These are phyloP conservation scores for Rhinoraja longicauda DNA, from an alignment of 2,797 vertebrate genomes.

Conservation along the genomic window DNA sequence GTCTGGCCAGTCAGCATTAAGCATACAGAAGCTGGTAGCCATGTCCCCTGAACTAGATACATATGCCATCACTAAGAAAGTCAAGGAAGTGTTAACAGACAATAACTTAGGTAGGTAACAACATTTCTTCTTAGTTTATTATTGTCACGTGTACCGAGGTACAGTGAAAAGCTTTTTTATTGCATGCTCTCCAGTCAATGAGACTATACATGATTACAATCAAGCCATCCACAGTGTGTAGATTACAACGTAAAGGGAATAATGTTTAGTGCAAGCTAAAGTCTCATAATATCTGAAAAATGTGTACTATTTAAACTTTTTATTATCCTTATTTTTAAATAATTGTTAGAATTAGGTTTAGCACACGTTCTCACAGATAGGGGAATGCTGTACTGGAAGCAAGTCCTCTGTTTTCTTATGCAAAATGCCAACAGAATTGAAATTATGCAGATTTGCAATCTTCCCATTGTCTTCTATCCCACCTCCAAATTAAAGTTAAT, in stretches of 20 bases:
- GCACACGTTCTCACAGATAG: neutral
- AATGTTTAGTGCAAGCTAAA: no score
- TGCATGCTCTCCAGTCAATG: neutral
- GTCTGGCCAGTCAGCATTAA: constrained; percentile 75
- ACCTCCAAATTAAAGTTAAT: neutral
- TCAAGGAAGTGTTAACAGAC: constrained; percentile 93
- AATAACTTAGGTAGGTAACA: constrained; percentile 83
- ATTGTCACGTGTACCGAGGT: no score
- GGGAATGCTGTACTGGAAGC: neutral
- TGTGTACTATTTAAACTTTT: neutral
- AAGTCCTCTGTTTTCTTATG: neutral
- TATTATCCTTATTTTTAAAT: constrained; percentile 4
- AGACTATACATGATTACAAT: no score
- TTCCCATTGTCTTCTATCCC: neutral
- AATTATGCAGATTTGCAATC: neutral
- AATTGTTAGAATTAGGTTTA: neutral
- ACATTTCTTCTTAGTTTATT: neutral
- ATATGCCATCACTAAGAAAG: constrained; percentile 91
- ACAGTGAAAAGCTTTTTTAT: neutral
- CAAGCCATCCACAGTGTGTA: no score
- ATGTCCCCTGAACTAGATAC: constrained; percentile 93
- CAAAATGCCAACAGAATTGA: constrained; percentile 3
- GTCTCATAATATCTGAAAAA: no score
- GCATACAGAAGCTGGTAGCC: constrained; percentile 89
- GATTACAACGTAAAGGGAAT: no score